Base-by-base conservation (phyloP, 2,113 vertebrate genomes). In the Trochalopteron elliotii region DNA sequence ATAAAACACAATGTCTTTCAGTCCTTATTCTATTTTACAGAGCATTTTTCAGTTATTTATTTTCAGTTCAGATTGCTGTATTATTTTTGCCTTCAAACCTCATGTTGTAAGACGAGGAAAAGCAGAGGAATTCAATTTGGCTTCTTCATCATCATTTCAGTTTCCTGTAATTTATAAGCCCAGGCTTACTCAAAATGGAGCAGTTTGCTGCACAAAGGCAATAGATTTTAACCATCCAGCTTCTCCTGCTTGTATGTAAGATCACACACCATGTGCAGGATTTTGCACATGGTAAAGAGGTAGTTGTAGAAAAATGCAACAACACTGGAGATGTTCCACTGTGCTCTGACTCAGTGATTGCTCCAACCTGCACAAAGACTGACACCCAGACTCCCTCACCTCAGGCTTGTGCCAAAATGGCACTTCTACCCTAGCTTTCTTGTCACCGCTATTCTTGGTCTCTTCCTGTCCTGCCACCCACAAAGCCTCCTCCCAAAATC, bases 241-340 rank as follows among this genome's bases (percentile, higher is more conserved):
- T 67, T 33, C 44, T 64, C 27, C 50, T 63, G 31, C 23, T 59
- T 24, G 5, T 47, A 21, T 35, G 5, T 49, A 20, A 13, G 31
- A 47, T 52, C 18, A 28, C 16, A 47, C 10, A 40, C 1, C 64
- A 7, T 4, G 27, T 35, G 24, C 18, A 83, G 83, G 5, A 22
- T 50, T 78, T 78, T 90, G 68, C 35, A 39, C 37, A 39, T 69
- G 23, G 15, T 80, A 17, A 59, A 59, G 3, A 49, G 16, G 19
- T 4, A 16, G 4, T 40, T 40, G 12, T 20, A 78, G 33, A 37
- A 78, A 88, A 88, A 85, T 18, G 24, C 4, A 69, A 33, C 63
- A 27, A 5, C 31, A 25, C 2, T 27, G 69, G 27, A 1, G n/a
- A 2, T 56, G 19, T 63, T 59, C 22, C 7, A 3, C 25, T 1